Evolutionary conservation across 2,888 invertebrate species (phyloP).

Genomic region (Pharmacophagus antenor): DNA sequence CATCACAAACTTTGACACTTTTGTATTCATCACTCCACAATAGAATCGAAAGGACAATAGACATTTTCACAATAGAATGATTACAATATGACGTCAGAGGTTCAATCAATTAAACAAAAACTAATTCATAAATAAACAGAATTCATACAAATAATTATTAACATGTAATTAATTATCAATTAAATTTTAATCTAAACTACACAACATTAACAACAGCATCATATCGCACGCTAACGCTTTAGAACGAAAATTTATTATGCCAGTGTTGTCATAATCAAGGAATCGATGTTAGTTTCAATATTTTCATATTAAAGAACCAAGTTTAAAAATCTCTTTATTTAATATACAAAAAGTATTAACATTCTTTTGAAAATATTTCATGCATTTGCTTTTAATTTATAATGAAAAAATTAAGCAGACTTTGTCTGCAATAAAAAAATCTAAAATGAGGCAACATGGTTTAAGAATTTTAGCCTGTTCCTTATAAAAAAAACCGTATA

Average conservation of each 20-base stretch:
- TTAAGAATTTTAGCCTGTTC: no score
- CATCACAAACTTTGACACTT: conserved; percentile 23
- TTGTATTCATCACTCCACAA: conserved; percentile 18
- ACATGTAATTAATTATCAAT: conserved; percentile 4
- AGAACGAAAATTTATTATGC: conserved; percentile 2
- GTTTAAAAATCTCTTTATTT: neutral
- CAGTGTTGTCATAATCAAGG: neutral
- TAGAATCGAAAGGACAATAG: conserved; percentile 19
- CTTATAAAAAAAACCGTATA: no score
- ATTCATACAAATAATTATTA: neutral
- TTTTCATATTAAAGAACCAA: no score
- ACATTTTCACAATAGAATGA: conserved; percentile 26
- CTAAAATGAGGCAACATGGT: no score
- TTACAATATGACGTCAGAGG: conserved; percentile 27
- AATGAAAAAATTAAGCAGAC: no score
- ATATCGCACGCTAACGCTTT: neutral
- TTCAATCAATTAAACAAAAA: conserved; percentile 3
- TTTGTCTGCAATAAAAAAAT: no score
- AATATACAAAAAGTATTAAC: no score
- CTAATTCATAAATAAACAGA: conserved; percentile 5
- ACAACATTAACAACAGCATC: conserved; percentile 1
- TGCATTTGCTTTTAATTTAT: no score
- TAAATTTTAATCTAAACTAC: conserved; percentile 6
- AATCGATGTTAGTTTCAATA: no score
- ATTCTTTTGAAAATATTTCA: no score